Percentiles rank a stretch among this genome's conserved stretches.
phyloP scores from a whole-genome alignment of 1,140 invertebrate species.

The Aethina tumida region DNA sequence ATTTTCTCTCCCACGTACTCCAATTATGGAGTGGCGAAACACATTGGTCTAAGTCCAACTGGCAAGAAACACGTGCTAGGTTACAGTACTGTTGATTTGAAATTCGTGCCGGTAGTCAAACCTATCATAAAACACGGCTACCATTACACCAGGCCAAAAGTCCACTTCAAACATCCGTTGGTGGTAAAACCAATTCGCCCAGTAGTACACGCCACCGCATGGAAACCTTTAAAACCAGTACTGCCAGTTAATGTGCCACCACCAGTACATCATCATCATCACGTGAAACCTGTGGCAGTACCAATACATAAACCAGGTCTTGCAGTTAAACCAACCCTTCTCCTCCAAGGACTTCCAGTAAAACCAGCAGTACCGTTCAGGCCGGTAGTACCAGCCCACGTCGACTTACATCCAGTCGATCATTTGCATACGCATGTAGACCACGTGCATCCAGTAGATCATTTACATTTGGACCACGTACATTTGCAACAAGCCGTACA shows the following conservation, averaged over 20 bases:
- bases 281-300: conserved; percentile 10
- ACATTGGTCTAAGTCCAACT: conserved; percentile 18
- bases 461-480: conserved; percentile 3
- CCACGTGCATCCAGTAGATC: conserved; percentile 2
- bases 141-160: conserved; percentile 17
- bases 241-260: conserved; percentile 10
- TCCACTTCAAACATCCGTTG: conserved; percentile 11
- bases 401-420: neutral
- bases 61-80: conserved; percentile 25
- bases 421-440: neutral
- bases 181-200: conserved; percentile 10
- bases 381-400: neutral
- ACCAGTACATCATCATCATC: conserved; percentile 8
- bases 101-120: conserved; percentile 20
- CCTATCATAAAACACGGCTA: conserved; percentile 19
- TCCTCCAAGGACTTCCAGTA: conserved; percentile 14
- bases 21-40: conserved; percentile 24
- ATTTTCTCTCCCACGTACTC: conserved; percentile 18
- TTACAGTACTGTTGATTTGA: conserved; percentile 22
- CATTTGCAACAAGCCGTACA: conserved; percentile 5
- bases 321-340: conserved; percentile 15
- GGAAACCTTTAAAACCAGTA: conserved; percentile 12
- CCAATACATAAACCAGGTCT: conserved; percentile 3
- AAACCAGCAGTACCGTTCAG: conserved; percentile 7
- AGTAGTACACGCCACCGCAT: conserved; percentile 11